Evolutionary conservation across 2,888 invertebrate genomes (phyloP), one percentile per base, ranked within the genome.

Genomic region (Aromia moschata): DNA sequence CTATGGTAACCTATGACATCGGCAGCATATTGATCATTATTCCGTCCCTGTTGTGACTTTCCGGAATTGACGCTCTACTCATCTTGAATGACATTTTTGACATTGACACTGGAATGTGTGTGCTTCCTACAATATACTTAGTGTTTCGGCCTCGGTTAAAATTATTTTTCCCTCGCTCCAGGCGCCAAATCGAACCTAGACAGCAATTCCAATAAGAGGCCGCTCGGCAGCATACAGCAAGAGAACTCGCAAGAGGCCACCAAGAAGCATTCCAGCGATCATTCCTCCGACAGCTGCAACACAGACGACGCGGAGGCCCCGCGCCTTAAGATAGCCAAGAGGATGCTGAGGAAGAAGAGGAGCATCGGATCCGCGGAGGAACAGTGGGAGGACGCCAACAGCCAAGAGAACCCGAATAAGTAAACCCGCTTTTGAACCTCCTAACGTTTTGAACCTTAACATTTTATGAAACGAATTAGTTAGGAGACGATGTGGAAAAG

Each of bases 321-420:
- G 18, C 60, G 57, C 12, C 37, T 41, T 15, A 53, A 59, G 36
- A 36, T 54, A 10, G 41, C 59, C 2, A 77, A 72, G 60, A 72
- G 79, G 38, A 78, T 82, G 67, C 76, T 85, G 33, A 79, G 85
- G 4, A 86, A 86, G 69, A 86, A 86, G 65, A 76, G 85, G 37
- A 84, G 84, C 58, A 81, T 83, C 1, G 85, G 85, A 16, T 84
- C 84, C 1, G 83, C 84, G 82, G 85, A 86, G 68, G 85, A 85
- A 64, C 73, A 84, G 1, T 85, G 84, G 84, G 85, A 86, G 70
- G 86, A 86, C 68, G 49, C 56, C 4, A 52, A 47, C 37, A 53
- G 47, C 40, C 62, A 58, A 57, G 65, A 65, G 44, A 59, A 61
- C 45, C 40, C 54, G 36, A 58, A 60, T 58, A 64, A 61, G 64